Evolutionary conservation across 2,113 vertebrate species (phyloP).

Genomic region (Pan troglodytes): DNA sequence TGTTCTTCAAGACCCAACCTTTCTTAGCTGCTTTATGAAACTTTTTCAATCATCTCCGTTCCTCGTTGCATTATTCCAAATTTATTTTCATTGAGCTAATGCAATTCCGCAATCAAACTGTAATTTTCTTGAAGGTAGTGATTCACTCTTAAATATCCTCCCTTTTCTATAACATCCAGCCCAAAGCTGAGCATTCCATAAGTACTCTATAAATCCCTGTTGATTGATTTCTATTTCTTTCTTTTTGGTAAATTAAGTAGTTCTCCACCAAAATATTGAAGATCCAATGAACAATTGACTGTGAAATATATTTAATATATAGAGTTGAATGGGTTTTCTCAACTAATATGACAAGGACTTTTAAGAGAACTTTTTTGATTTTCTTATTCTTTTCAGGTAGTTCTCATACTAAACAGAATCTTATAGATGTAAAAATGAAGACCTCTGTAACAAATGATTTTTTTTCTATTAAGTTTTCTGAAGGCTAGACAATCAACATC

Average conservation of each 20-base stretch:
- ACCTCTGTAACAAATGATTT: conserved; percentile 76
- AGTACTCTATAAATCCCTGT: neutral
- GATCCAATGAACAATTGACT: neutral
- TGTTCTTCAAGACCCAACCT: neutral
- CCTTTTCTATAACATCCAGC: neutral
- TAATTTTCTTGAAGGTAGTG: neutral
- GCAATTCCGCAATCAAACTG: neutral
- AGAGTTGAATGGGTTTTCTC: neutral
- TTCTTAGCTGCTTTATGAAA: neutral
- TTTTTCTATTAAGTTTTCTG: conserved; percentile 79
- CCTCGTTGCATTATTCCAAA: neutral
- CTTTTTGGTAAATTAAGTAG: neutral
- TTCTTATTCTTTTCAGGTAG: conserved; percentile 64
- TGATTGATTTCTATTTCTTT: neutral
- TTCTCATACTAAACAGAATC: conserved; percentile 78
- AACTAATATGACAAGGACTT: neutral
- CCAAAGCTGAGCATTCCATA: neutral
- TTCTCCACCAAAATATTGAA: neutral
- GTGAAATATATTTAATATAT: neutral
- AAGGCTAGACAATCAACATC: conserved; percentile 81
- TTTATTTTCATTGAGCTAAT: neutral
- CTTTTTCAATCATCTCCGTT: neutral
- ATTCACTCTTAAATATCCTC: neutral
- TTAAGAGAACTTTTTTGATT: neutral
- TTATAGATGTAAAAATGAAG: conserved; percentile 82